Evolutionary conservation across 2,888 invertebrate species (phyloP), one percentile per base, ranked within the genome.

Genomic region (Heliconius cydno): DNA sequence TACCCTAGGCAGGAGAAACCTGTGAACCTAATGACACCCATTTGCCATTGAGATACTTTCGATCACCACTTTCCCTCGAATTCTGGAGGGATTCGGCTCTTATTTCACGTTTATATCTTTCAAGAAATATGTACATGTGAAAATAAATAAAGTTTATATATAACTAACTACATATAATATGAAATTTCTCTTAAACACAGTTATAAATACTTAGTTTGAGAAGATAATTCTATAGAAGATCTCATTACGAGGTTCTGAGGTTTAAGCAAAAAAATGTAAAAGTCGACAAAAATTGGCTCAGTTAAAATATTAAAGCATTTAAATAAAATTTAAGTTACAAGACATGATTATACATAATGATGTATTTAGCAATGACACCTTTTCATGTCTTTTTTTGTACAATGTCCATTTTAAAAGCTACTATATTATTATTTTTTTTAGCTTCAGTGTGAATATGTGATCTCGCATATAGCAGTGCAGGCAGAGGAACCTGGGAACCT

Each of bases 311-410:
- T 28, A 65, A 28, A 28, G 13, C 15, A 15, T 65, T 65, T 65
- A 28, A 65, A 65, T 65, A 28, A 28, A 28, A 15, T 28, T 38
- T 68, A 13, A 38, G 12, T 68, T 13, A 68, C 38, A 25, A 38
- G 38, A 4, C n/a, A 25, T 68, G 38, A 68, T 68, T 68, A 25
- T 68, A 68, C 22, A 68, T 68, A 68, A 68, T 68, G 6, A 68
- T 68, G n/a, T 38, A n/a, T 68, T 68, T 38, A 68, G 38, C 38
- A 38, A 68, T 68, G 12, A 38, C 68, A 68, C 68, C 68, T 68
- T 68, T 68, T 38, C 38, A 25, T 41, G 12, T n/a, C 38, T 65
- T 25, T 65, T 52, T 52, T 65, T 52, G 19, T 52, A 19, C 19
- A 6, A 52, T 19, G 6, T 19, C 19, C 5, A 52, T 19, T 19